These are phyloP conservation scores for Brachyopa scutellaris DNA, from an alignment of 2,888 invertebrate genomes.

Conservation along the genomic window DNA sequence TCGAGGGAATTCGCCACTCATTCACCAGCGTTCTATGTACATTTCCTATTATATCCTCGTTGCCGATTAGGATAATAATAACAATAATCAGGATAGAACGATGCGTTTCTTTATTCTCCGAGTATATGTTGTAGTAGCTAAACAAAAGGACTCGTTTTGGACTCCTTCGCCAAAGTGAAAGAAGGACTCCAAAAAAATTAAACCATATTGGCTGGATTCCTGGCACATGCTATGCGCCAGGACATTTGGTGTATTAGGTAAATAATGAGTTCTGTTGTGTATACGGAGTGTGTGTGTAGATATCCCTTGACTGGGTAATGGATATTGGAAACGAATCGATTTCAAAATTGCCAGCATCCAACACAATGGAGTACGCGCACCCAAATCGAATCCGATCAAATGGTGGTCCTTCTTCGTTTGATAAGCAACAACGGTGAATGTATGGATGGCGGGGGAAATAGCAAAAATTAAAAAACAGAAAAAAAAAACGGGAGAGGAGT, in stretches of 20 bases:
- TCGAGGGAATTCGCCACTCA: conserved; percentile 63
- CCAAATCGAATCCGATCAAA: conserved; percentile 35
- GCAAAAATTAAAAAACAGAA: conserved; percentile 35
- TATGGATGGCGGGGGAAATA: background rate
- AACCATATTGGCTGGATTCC: conserved; percentile 64
- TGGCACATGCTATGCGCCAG: conserved; percentile 69
- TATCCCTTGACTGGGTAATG: conserved; percentile 48
- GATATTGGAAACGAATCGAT: conserved; percentile 69
- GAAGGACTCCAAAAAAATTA: conserved; percentile 33
- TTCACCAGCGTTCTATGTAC: conserved; percentile 55
- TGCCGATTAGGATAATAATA: conserved; percentile 70
- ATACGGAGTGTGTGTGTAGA: conserved; percentile 33
- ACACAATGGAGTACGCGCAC: conserved; percentile 44
- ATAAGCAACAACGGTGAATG: conserved; percentile 3
- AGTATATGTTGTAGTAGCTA: conserved; percentile 9
- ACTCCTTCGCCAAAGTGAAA: background rate
- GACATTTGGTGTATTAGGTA: conserved; percentile 65
- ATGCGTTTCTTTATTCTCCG: conserved; percentile 40
- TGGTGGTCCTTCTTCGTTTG: conserved; percentile 29
- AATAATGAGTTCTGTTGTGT: conserved; percentile 61
- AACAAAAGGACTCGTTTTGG: conserved; percentile 47
- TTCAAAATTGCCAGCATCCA: conserved; percentile 38
- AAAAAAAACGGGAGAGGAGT: no score
- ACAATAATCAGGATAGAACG: conserved; percentile 70
- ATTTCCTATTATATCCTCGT: conserved; percentile 67